phyloP scores from a whole-genome alignment of 2,888 invertebrate species.

The Empis stercorea region DNA sequence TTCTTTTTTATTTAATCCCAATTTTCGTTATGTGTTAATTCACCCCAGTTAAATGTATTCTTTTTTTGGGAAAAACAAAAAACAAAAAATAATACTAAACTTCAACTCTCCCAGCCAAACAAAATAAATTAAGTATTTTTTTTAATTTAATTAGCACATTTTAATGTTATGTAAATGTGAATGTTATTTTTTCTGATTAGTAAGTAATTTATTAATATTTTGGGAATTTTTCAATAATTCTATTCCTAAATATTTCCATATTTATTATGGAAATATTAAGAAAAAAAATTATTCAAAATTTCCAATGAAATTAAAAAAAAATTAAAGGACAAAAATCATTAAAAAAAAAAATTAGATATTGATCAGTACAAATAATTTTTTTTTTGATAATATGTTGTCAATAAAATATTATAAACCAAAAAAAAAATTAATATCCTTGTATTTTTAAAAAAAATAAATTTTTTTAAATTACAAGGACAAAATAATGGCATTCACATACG shows the following conservation, averaged over 20 bases:
- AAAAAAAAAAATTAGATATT: background rate
- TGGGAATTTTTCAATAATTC: background rate
- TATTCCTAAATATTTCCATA: too few relatives aligned
- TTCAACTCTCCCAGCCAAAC: background rate
- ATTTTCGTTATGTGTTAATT: too few relatives aligned
- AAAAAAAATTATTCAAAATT: background rate
- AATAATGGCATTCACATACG: slow-evolving; percentile 90
- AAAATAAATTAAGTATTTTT: background rate
- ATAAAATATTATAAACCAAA: slow-evolving; percentile 11
- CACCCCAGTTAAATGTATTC: background rate
- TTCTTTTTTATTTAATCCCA: background rate
- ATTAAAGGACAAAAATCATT: background rate
- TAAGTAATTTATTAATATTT: background rate
- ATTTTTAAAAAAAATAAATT: background rate
- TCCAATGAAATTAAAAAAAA: background rate
- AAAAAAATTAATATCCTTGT: slow-evolving; percentile 2
- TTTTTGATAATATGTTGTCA: background rate
- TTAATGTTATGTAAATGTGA: slow-evolving; percentile 1
- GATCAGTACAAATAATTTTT: background rate
- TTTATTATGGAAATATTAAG: background rate
- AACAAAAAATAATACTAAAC: background rate
- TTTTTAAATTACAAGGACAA: slow-evolving; percentile 43
- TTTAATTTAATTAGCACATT: background rate
- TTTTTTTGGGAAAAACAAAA: background rate
- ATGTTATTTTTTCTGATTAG: slow-evolving; percentile 1